Base-by-base conservation (phyloP, 2,113 vertebrate species). In the Typhlomys cinereus region DNA sequence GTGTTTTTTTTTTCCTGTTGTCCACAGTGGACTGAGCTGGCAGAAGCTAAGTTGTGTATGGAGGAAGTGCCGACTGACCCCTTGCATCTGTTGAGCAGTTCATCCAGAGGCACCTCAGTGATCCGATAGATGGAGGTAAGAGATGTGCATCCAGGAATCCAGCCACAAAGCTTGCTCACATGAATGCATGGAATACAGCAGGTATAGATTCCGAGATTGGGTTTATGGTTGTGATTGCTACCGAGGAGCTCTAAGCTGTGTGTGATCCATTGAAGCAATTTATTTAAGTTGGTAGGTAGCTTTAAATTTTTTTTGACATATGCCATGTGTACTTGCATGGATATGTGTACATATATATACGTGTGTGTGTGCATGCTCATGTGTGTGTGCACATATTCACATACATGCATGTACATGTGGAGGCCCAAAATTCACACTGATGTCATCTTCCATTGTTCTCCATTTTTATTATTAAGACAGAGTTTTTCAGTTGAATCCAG, bases 141-240 rank as follows among this genome's bases (percentile, higher is more conserved):
- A 90, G 44, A 44, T 84, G 91, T 29, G 67, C 76, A 96, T 96
- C 91, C 91, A 86, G 94, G 95, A 96, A 92, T 84, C 83, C 92
- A 86, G 48, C 44, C 36, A 36, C 20, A 52, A 89, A 80, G 64
- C 41, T 89, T 41, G 34, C n/a, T n/a, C n/a, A n/a, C n/a, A 44
- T 0, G 50, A 34, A 83, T 90, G 70, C 88, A 75, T 73, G 92
- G 59, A 84, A 90, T 83, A 70, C 62, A 95, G 87, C 15, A 66
- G 52, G 44, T 73, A 86, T 83, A 48, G 71, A 71, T 44, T 11
- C 18, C 21, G 85, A 79, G 70, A 59, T 23, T 82, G 89, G n/a
- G 50, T 67, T 88, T 84, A 57, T 48, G 39, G 71, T 54, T 31
- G 15, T 83, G 61, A 44, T 85, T 70, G 44, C 61, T n/a, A 88